phyloP scores from a whole-genome alignment of 2,888 invertebrate genomes.

The Poecilobothrus nobilitatus region DNA sequence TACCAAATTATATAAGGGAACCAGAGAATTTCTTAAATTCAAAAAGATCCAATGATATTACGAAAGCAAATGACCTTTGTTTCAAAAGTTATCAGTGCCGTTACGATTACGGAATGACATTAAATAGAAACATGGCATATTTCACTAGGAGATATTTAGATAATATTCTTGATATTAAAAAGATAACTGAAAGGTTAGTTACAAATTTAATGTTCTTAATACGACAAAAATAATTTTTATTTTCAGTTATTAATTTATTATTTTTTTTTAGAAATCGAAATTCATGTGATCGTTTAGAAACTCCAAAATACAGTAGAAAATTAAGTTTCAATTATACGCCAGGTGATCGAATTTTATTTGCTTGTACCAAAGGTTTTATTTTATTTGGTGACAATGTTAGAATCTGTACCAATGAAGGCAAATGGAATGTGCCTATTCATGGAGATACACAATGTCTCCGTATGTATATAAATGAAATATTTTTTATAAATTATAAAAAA shows the following conservation, averaged over 20 bases:
- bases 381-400: slow-evolving; percentile 76
- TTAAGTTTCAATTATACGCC: slow-evolving; percentile 83
- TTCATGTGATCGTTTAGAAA: slow-evolving; percentile 82
- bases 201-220: background rate
- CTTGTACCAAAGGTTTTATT: slow-evolving; percentile 83
- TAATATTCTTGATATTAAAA: slow-evolving; percentile 40
- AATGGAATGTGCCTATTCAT: slow-evolving; percentile 76
- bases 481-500: no score
- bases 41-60: slow-evolving; percentile 59
- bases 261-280: slow-evolving; percentile 48
- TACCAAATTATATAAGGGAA: slow-evolving; percentile 62
- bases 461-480: slow-evolving; percentile 51
- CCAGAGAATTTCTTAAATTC: slow-evolving; percentile 64
- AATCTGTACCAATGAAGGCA: slow-evolving; percentile 67
- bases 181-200: slow-evolving; percentile 38
- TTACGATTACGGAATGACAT: slow-evolving; percentile 79
- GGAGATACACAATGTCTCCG: slow-evolving; percentile 86
- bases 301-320: slow-evolving; percentile 83
- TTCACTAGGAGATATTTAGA: slow-evolving; percentile 78
- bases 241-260: slow-evolving; percentile 7
- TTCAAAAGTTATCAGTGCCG: slow-evolving; percentile 77
- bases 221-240: background rate
- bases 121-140: slow-evolving; percentile 76
- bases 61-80: slow-evolving; percentile 61
- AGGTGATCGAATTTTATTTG: slow-evolving; percentile 79